These are phyloP conservation scores for Agrilus biguttatus DNA, from an alignment of 2,888 invertebrate species.

Conservation along the genomic window DNA sequence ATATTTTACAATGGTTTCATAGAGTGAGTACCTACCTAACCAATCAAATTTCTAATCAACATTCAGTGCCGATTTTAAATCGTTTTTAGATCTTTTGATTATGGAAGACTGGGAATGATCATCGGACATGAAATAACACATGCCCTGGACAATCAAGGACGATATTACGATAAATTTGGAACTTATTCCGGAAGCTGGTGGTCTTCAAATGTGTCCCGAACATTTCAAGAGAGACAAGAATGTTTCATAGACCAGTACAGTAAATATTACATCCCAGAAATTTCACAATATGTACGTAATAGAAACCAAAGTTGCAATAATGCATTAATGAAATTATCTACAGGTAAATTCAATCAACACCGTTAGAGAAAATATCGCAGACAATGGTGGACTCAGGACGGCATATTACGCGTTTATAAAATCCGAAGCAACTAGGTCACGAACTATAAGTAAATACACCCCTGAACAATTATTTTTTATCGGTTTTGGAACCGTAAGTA, in stretches of 20 bases:
- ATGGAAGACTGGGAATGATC: conserved; percentile 39
- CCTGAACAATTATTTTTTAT: conserved; percentile 28
- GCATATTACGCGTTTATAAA: conserved; percentile 21
- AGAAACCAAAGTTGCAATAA: background rate
- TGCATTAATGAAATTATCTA: conserved; percentile 11
- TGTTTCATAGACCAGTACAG: conserved; percentile 33
- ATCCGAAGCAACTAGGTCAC: conserved; percentile 1
- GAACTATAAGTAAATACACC: conserved; percentile 14
- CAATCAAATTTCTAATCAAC: background rate
- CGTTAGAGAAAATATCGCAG: conserved; percentile 32
- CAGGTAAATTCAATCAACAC: conserved; percentile 36
- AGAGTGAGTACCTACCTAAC: conserved; percentile 6
- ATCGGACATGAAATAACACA: conserved; percentile 44
- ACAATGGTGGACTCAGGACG: conserved; percentile 28
- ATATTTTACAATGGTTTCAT: conserved; percentile 34
- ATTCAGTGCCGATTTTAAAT: conserved; percentile 11
- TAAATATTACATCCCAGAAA: conserved; percentile 26
- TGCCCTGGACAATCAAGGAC: conserved; percentile 29
- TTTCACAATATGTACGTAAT: conserved; percentile 19
- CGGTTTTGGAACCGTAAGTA: conserved; percentile 27
- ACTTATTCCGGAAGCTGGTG: conserved; percentile 29
- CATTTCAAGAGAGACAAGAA: conserved; percentile 21
- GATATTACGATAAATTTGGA: conserved; percentile 41
- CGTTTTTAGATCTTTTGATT: conserved; percentile 32
- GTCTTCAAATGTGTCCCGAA: conserved; percentile 19